Base-by-base conservation (phyloP, 1,140 invertebrate genomes). In the Bombus soroeensis region DNA sequence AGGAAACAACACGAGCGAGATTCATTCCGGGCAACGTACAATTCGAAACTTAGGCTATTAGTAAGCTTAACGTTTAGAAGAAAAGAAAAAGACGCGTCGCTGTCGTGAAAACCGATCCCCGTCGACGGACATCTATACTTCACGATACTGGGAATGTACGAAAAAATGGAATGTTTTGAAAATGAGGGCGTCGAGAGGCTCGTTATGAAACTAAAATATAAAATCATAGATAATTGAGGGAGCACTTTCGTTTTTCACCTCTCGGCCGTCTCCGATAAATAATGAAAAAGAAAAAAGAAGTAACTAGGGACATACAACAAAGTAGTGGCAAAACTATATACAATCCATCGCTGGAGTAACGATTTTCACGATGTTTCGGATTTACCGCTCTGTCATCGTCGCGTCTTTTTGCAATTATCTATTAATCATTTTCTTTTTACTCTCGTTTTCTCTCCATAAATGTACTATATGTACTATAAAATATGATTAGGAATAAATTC, bases 401-500 rank as follows among this genome's bases (percentile, higher is more conserved):
- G 53, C 83, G 70, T 73, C 83, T 64, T 59, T 73, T 73, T 77
- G 28, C 53, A 34, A 80, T 80, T 86, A 59, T 22, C 39, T 83
- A 70, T 70, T 47, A 59, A 83, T 9, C 77, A 53, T 41, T 88
- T 39, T 82, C 28, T n/a, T 81, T 82, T 75, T 73, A 72, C 85
- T 43, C 62, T 8, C 1, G 0, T 22, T 81, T n/a, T 84, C 73
- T 64, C 74, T 79, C 76, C 28, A 80, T 62, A 73, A 66, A 64
- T 73, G 73, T 64, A 3, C 34, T 80, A 83, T 85, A 88, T 86
- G 83, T 71, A 72, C 85, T 91, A 91, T 90, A 91, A 91, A 92
- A 92, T 92, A 91, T 85, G 88, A 92, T 91, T 88, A 90, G 79
- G 62, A 83, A 70, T 87, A 73, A 70, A 57, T 83, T 86, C 72